Percentiles rank a stretch among this genome's conserved stretches.
Evolutionary conservation across 2,113 vertebrate species (phyloP).

Genomic region (Leptocoma aspasia): DNA sequence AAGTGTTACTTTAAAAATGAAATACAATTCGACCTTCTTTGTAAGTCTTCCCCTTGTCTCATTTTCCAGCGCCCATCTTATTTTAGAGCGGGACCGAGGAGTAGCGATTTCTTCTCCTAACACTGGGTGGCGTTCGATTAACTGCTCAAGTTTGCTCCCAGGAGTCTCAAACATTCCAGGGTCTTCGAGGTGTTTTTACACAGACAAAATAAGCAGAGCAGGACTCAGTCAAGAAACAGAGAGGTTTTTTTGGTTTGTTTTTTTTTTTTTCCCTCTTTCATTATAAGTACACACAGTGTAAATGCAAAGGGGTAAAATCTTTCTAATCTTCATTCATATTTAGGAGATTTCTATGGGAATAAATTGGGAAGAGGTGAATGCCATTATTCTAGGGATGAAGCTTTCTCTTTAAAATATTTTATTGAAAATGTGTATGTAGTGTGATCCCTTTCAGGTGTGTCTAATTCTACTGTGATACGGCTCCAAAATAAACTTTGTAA

Average conservation of each 20-base stretch:
- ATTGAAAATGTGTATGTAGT: not conserved
- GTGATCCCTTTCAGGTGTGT: not conserved
- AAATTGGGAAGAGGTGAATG: not conserved
- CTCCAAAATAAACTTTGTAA: not conserved
- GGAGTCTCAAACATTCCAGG: not conserved
- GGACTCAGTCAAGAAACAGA: not conserved
- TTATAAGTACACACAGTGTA: not conserved
- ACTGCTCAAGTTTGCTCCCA: not conserved
- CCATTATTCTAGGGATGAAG: not conserved
- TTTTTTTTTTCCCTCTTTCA: not conserved
- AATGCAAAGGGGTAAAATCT: not conserved
- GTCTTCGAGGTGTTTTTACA: not conserved
- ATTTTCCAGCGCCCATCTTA: not conserved
- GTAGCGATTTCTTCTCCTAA: not conserved
- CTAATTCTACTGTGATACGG: not conserved
- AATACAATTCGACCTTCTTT: not conserved
- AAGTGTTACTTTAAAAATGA: not conserved
- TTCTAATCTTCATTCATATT: not conserved
- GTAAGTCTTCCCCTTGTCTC: not conserved
- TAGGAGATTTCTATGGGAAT: not conserved
- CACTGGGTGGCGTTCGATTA: not conserved
- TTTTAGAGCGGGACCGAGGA: not conserved
- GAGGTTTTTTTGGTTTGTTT: no score
- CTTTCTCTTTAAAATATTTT: not conserved
- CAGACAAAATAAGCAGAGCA: not conserved